These are phyloP conservation scores for Macrosiphum euphorbiae DNA, from an alignment of 2,888 invertebrate species.

Conservation along the genomic window DNA sequence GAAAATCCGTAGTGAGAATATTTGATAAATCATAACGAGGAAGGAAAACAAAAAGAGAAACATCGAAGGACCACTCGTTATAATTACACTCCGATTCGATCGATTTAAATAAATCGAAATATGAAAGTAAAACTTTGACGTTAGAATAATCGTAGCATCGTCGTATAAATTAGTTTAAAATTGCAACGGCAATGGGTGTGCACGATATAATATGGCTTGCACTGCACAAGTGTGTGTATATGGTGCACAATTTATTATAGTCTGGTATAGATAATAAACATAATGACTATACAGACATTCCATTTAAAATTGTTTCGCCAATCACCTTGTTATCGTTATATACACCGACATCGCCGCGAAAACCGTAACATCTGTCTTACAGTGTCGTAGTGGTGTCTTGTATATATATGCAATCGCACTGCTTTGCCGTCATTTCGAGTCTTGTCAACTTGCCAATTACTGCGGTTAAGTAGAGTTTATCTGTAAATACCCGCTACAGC, in stretches of 20 bases:
- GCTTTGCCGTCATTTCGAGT: neutral
- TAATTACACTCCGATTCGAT: too few relatives aligned
- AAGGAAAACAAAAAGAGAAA: too few relatives aligned
- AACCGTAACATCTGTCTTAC: neutral
- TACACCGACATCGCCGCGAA: neutral
- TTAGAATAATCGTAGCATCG: slow-evolving; percentile 2
- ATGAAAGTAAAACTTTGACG: neutral
- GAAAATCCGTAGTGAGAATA: too few relatives aligned
- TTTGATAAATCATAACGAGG: too few relatives aligned
- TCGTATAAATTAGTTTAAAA: neutral
- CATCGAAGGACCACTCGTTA: too few relatives aligned
- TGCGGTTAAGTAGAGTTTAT: neutral
- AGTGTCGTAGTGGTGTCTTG: neutral
- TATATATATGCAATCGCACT: slow-evolving; percentile 6
- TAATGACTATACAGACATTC: neutral
- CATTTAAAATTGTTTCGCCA: neutral
- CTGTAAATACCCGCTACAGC: neutral
- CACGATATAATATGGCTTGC: neutral
- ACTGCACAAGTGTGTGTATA: neutral
- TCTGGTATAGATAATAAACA: neutral
- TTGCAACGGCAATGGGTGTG: neutral
- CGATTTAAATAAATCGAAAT: neutral
- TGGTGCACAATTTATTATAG: neutral
- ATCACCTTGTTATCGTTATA: slow-evolving; percentile 6
- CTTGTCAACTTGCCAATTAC: slow-evolving; percentile 19